Base-by-base conservation (phyloP, 1,140 invertebrate genomes). In the Notospermus geniculatus region DNA sequence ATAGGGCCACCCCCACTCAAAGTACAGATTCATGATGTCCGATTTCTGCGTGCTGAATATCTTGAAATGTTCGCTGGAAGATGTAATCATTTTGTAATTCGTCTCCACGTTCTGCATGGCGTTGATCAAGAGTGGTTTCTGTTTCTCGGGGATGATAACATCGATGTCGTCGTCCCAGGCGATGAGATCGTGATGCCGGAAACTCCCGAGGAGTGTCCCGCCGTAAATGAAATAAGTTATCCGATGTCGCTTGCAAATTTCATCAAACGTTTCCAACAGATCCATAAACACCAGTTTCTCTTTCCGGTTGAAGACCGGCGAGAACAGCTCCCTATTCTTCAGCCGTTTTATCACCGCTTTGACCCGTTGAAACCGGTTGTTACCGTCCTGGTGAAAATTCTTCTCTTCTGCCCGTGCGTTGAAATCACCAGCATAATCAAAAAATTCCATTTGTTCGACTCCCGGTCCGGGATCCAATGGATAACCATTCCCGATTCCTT, bases 151-250 rank as follows among this genome's bases (percentile, higher is more conserved):
- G 23, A 63, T 30, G 30, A 64, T 54, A 25, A 64, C 60, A 46
- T 64, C 63, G 23, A 64, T 45, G 30, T 64, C 62, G 22, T 64
- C 62, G 27, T 64, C 62, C 62, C 62, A 64, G 27, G 62, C 45
- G n/a, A 64, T 63, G 1, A 32, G 43, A 27, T 60, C 62, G 61
- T 64, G 62, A 32, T 64, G 62, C 1, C 62, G 62, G 27, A 43
- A 57, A 25, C 45, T 28, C 1, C 62, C 62, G 23, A 64, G 32
- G 23, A 64, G 36, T 32, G 62, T 63, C 11, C 62, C 62, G 15
- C 32, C 45, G 46, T 57, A 64, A 15, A 64, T 23, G 29, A 64
- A 55, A 30, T 55, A 64, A 22, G 61, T 64, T 17, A 64, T 23
- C 61, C 64, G 54, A 19, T 19, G n/a, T 19, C 19, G n/a, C 7